Conservation (phyloP, 2,888 invertebrate species). For the Pachydiplax longipennis region DNA sequence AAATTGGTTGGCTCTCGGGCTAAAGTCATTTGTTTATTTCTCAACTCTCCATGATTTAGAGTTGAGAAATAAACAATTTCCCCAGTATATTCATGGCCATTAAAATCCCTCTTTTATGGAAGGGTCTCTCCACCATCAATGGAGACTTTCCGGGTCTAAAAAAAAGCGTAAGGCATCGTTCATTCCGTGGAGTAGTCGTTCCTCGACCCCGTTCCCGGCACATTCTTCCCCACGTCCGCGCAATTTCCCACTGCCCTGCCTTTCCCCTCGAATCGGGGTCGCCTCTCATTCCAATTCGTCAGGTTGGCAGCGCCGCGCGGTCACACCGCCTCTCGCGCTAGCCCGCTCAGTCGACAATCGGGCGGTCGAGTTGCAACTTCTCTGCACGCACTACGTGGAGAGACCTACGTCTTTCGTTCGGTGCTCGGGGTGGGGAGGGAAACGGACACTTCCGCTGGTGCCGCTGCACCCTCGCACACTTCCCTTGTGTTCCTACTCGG, state of each 20-base stretch:
- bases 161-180: too few species aligned
- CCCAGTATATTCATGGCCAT: too few species aligned
- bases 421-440: too few species aligned
- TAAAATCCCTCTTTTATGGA: too few species aligned
- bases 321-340: neutral
- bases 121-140: too few species aligned
- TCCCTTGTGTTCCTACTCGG: neutral
- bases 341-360: neutral
- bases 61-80: too few species aligned
- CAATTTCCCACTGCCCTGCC: neutral
- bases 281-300: neutral
- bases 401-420: slow-evolving; percentile 53
- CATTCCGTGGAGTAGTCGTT: neutral
- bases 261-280: neutral
- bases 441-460: too few species aligned
- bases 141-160: too few species aligned
- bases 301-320: slow-evolving; percentile 34
- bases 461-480: too few species aligned
- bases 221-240: neutral
- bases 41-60: too few species aligned
- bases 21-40: too few species aligned
- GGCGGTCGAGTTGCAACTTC: slow-evolving; percentile 55
- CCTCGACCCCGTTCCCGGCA: neutral
- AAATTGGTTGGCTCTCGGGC: too few species aligned
- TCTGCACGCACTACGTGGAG: slow-evolving; percentile 52